Base-by-base conservation (phyloP, 2,888 invertebrate species). In the Brachyopa scutellaris region DNA sequence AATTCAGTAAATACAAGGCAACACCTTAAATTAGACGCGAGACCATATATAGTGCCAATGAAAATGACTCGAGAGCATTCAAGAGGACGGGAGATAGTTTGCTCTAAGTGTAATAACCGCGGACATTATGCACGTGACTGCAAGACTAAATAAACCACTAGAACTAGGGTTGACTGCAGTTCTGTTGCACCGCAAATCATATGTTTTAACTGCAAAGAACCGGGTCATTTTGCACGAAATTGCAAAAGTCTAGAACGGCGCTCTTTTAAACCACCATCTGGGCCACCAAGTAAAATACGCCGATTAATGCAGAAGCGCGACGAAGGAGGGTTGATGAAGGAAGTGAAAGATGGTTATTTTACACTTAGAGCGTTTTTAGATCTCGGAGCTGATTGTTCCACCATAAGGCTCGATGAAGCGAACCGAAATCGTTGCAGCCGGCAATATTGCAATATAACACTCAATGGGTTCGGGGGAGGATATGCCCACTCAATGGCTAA, bases 371-470 rank as follows among this genome's bases (percentile, higher is more conserved):
- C 59, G 0, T 42, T 59, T 26, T 8, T 59, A 8, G 59, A 59
- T 36, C 57, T 57, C 1, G 57, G 53, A 31, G 21, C 21, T 1
- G 53, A 53, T 21, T 55, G 55, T 8, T 11, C 49, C 8, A 49
- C 15, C 4, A 15, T 49, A 9, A 49, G 29, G 13, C 3, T 26
- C 3, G 29, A 13, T 7, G 29, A 49, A 11, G 29, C 19, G 2
- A 11, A 36, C 1, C 2, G 6, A 29, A 9, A n/a, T n/a, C n/a
- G n/a, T n/a, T n/a, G n/a, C n/a, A n/a, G n/a, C n/a, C n/a, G n/a
- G n/a, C n/a, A n/a, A n/a, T n/a, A n/a, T n/a, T n/a, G n/a, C n/a
- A n/a, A n/a, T n/a, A n/a, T n/a, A n/a, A n/a, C n/a, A n/a, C n/a
- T n/a, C n/a, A n/a, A n/a, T n/a, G n/a, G n/a, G n/a, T n/a, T n/a